Evolutionary conservation across 2,113 vertebrate genomes (phyloP).

Genomic region (Apteryx mantelli): DNA sequence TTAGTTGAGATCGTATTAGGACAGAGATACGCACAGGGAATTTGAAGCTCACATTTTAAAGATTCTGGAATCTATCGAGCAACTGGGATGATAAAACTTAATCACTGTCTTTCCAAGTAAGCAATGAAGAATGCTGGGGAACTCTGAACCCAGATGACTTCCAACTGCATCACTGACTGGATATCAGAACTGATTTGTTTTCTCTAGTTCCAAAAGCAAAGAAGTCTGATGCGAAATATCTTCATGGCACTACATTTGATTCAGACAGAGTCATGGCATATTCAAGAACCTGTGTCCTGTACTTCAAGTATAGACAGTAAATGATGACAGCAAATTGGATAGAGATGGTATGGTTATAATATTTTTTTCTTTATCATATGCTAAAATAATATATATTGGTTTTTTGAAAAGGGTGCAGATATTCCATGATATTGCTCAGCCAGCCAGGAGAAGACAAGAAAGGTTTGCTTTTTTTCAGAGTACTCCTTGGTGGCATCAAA

Average conservation of each 20-base stretch:
- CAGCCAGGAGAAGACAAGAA: neutral
- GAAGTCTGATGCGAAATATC: neutral
- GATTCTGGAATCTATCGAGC: neutral
- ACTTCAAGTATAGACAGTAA: neutral
- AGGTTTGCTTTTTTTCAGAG: neutral
- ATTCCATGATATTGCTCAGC: neutral
- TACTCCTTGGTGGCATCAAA: neutral
- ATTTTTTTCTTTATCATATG: neutral
- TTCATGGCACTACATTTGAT: neutral
- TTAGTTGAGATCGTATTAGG: neutral
- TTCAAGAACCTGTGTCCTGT: neutral
- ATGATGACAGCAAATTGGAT: neutral
- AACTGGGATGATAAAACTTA: constrained; percentile 22
- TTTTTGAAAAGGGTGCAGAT: neutral
- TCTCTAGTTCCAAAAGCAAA: neutral
- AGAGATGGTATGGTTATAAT: neutral
- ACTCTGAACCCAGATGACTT: neutral
- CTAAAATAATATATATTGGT: neutral
- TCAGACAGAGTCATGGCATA: neutral
- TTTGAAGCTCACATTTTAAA: constrained; percentile 16
- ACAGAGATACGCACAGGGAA: neutral
- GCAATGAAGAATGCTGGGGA: constrained; percentile 2
- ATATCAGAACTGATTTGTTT: neutral
- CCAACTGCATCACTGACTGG: neutral
- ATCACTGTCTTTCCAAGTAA: constrained; percentile 20